phyloP scores from a whole-genome alignment of 2,797 vertebrate species.

The Champsocephalus esox region DNA sequence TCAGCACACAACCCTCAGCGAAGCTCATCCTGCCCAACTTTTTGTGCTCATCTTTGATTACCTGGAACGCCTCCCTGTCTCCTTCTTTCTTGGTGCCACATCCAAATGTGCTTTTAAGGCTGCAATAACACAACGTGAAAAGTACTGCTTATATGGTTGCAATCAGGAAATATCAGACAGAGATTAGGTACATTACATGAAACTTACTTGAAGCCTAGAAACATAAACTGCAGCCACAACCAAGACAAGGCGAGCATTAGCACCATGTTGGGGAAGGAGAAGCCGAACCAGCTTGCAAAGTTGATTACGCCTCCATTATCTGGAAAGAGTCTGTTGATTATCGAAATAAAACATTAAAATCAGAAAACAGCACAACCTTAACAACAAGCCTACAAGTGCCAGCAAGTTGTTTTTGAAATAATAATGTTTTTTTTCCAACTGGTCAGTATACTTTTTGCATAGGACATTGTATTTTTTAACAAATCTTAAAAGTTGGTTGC shows the following conservation, averaged over 20 bases:
- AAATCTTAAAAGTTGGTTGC: too few relatives aligned
- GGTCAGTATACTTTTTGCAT: background rate
- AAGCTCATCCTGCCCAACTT: constrained; percentile 88
- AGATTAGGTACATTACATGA: background rate
- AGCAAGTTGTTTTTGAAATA: background rate
- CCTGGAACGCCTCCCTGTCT: constrained; percentile 75
- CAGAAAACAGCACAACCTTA: background rate
- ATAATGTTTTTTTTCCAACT: background rate
- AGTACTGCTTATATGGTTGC: background rate
- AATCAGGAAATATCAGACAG: background rate
- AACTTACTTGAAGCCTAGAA: constrained; percentile 90
- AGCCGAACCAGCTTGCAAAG: constrained; percentile 93
- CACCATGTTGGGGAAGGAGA: constrained; percentile 90
- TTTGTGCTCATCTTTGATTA: constrained; percentile 84
- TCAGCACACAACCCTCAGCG: constrained; percentile 82
- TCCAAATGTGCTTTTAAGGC: constrained; percentile 87
- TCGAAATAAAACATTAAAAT: background rate
- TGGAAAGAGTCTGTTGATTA: constrained; percentile 82
- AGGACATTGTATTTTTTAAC: too few relatives aligned
- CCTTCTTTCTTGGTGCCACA: constrained; percentile 60
- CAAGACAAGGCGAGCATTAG: constrained; percentile 86
- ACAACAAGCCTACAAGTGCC: background rate
- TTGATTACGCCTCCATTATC: constrained; percentile 84
- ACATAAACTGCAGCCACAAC: constrained; percentile 91
- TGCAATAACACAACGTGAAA: constrained; percentile 47